Conservation (phyloP, 2,888 invertebrate genomes). For the Sphinx pinastri region DNA sequence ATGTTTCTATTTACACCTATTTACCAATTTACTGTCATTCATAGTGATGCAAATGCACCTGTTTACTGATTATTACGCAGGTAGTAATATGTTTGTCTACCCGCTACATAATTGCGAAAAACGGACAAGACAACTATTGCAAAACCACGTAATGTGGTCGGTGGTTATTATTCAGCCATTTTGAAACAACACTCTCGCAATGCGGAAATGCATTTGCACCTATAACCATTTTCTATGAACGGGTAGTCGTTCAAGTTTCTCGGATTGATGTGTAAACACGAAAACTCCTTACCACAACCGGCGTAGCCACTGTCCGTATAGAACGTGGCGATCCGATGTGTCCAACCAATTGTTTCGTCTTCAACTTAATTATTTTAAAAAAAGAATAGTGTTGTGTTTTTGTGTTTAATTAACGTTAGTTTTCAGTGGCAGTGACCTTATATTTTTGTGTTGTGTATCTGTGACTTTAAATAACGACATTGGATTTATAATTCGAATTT, state of each 20-base stretch:
- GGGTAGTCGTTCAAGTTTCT: constrained; percentile 54
- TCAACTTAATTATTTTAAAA: constrained; percentile 24
- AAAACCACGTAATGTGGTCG: constrained; percentile 50
- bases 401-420: constrained; percentile 8
- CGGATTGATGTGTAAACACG: constrained; percentile 68
- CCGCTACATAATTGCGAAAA: constrained; percentile 56
- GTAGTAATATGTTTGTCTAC: constrained; percentile 42
- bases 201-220: constrained; percentile 62
- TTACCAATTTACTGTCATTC: constrained; percentile 14
- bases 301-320: constrained; percentile 70
- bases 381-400: constrained; percentile 27
- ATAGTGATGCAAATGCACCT: constrained; percentile 32
- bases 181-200: constrained; percentile 59
- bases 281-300: constrained; percentile 69
- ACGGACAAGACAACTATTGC: constrained; percentile 58
- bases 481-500: constrained; percentile 47
- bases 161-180: constrained; percentile 62
- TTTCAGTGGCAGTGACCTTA: constrained; percentile 61
- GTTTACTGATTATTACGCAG: constrained; percentile 31
- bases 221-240: constrained; percentile 62
- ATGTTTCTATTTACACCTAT: background rate
- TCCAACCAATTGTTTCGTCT: constrained; percentile 36
- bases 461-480: constrained; percentile 58
- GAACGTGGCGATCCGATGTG: constrained; percentile 69
- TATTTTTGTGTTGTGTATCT: constrained; percentile 54